Evolutionary conservation across 1,140 invertebrate species (phyloP).

Genomic region (Drosophila rufa): DNA sequence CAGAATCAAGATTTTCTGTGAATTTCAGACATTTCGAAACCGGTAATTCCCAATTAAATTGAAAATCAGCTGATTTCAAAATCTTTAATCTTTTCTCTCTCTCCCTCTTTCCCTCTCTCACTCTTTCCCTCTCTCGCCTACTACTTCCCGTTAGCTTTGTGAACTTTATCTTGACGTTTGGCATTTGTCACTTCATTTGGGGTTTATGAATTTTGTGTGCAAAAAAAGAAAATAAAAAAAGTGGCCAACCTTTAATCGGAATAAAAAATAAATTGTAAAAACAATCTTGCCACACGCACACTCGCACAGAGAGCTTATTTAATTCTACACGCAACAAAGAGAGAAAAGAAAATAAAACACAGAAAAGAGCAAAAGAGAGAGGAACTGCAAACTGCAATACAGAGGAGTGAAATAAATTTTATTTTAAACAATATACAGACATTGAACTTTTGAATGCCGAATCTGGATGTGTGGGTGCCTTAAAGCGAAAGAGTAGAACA

Average conservation of each 20-base stretch:
- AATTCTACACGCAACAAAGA: slow-evolving; percentile 53
- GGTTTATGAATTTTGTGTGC: slow-evolving; percentile 26
- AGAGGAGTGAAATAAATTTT: slow-evolving; percentile 45
- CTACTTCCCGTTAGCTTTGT: slow-evolving; percentile 7
- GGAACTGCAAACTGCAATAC: slow-evolving; percentile 2
- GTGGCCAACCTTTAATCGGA: slow-evolving; percentile 50
- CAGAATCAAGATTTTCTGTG: neutral
- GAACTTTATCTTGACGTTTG: slow-evolving; percentile 59
- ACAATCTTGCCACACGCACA: slow-evolving; percentile 14
- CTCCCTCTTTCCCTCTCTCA: neutral
- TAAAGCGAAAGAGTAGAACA: slow-evolving; percentile 27
- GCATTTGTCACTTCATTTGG: slow-evolving; percentile 49
- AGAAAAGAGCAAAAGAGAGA: slow-evolving; percentile 1
- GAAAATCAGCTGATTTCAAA: slow-evolving; percentile 57
- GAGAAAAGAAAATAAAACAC: slow-evolving; percentile 2
- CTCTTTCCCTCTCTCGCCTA: neutral
- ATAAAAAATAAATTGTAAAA: slow-evolving; percentile 40
- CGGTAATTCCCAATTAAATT: slow-evolving; percentile 16
- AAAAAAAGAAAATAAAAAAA: slow-evolving; percentile 38
- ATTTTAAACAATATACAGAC: slow-evolving; percentile 60
- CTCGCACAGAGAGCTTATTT: slow-evolving; percentile 36
- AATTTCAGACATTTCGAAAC: neutral
- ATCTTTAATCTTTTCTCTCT: slow-evolving; percentile 13
- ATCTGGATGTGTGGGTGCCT: slow-evolving; percentile 40
- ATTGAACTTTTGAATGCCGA: slow-evolving; percentile 64